phyloP scores from a whole-genome alignment of 2,797 vertebrate genomes.

The Atherinosoma microstoma region DNA sequence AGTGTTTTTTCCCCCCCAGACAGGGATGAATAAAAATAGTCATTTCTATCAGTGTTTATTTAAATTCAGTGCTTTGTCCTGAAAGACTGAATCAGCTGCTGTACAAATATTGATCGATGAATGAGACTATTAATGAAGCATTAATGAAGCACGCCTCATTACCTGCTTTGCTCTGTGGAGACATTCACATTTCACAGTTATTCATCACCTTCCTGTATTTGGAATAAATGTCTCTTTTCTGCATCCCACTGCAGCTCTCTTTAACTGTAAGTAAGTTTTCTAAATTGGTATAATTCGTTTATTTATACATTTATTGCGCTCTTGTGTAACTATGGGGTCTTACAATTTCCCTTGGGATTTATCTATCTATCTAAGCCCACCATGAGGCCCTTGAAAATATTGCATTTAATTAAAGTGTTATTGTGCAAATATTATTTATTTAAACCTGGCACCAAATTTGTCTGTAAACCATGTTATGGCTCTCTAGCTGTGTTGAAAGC shows the following conservation, averaged over 20 bases:
- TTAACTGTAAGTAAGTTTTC: constrained; percentile 22
- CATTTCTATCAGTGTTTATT: not conserved
- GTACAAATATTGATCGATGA: constrained; percentile 42
- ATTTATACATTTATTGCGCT: constrained; percentile 17
- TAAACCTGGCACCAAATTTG: constrained; percentile 54
- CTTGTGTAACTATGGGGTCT: constrained; percentile 28
- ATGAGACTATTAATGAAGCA: constrained; percentile 43
- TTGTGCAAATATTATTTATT: constrained; percentile 52
- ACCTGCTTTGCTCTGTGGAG: constrained; percentile 27
- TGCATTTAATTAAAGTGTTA: constrained; percentile 56
- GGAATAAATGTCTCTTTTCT: constrained; percentile 29
- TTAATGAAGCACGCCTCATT: constrained; percentile 43
- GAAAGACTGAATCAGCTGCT: constrained; percentile 15
- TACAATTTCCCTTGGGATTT: too few relatives aligned
- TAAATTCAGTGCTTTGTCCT: constrained; percentile 3
- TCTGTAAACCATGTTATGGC: constrained; percentile 55
- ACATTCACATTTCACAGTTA: constrained; percentile 2
- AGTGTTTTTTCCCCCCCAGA: not conserved
- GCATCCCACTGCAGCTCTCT: not conserved
- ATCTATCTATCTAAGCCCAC: too few relatives aligned
- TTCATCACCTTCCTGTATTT: constrained; percentile 3
- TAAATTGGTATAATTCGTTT: not conserved
- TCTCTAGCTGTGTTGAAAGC: constrained; percentile 38
- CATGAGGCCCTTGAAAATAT: constrained; percentile 42
- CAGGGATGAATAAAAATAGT: not conserved